Conservation (phyloP, 2,888 invertebrate species). For the Helleia helle region DNA sequence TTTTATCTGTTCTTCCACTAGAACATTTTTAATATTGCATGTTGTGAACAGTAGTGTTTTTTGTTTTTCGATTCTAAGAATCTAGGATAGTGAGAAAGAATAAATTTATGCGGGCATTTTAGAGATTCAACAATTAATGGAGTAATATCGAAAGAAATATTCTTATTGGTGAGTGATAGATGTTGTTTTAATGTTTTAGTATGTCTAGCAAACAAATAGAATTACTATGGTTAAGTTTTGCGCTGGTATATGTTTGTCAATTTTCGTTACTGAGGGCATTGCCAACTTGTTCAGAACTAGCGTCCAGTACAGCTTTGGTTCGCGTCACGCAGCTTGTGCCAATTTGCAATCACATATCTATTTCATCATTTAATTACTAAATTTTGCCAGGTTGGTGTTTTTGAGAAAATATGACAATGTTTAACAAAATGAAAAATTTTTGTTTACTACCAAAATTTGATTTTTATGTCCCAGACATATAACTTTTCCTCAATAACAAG, state of each 20-base stretch:
- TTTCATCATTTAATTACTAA: too few species aligned
- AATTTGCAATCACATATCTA: too few species aligned
- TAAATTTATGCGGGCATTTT: constrained; percentile 38
- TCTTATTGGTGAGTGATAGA: constrained; percentile 50
- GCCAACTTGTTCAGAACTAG: constrained; percentile 20
- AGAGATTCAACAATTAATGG: constrained; percentile 26
- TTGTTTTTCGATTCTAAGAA: constrained; percentile 30
- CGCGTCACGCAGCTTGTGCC: constrained; percentile 22
- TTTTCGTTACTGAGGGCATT: constrained; percentile 10
- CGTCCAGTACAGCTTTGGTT: constrained; percentile 10
- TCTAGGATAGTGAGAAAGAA: constrained; percentile 29
- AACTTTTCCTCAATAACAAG: too few species aligned
- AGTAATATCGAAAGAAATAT: constrained; percentile 39
- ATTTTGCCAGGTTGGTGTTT: too few species aligned
- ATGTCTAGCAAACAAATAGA: constrained; percentile 14
- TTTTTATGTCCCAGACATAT: too few species aligned
- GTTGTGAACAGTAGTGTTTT: constrained; percentile 26
- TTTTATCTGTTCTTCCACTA: constrained; percentile 27
- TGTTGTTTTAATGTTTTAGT: constrained; percentile 10
- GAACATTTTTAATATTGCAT: constrained; percentile 26
- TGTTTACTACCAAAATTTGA: too few species aligned
- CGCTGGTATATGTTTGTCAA: not conserved
- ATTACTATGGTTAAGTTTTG: not conserved
- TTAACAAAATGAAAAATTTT: too few species aligned
- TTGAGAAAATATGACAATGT: too few species aligned